Evolutionary conservation across 2,888 invertebrate species (phyloP), one percentile per base, ranked within the genome.

Genomic region (Labia minor): DNA sequence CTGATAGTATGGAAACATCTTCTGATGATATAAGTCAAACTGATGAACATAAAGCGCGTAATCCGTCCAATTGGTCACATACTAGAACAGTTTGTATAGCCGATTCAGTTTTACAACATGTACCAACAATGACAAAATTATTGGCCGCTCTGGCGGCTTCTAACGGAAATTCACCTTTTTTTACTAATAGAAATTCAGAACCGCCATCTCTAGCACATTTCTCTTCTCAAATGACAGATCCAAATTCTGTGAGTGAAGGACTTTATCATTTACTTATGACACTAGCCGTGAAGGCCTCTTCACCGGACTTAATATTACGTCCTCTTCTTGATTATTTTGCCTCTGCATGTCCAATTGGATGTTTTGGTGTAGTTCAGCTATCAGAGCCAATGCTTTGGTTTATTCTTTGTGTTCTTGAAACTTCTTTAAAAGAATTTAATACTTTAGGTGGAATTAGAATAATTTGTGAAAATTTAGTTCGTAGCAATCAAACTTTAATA

Each of bases 371-470:
- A 10, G 80, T 82, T 71, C 84, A 86, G 70, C 78, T 95, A 8
- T 94, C 94, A 0, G 92, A 93, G 77, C 92, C 92, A 1, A 82
- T 95, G 75, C 83, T 94, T 65, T 90, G 90, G 83, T 87, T 93
- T 73, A 86, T 92, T 37, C 80, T 91, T 11, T 86, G 88, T 73
- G 86, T 92, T 6, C 78, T 95, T 63, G 90, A 92, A 74, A 87
- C 86, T 61, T 85, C 90, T 1, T 80, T 94, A 4, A 81, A 83
- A 64, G 85, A 86, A 14, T 94, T 94, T 76, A 85, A 88, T 0
- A 84, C 86, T 68, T 83, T 89, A 75, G 91, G 78, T 68, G 79
- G 78, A 26, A 72, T 78, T 2, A 72, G 61, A 68, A 68, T 70
- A 21, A 89, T 93, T 21, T 88, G 91, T 63, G 84, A 86, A 71